These are phyloP conservation scores for Ephialtes manifestator DNA, from an alignment of 2,888 invertebrate genomes.

Conservation along the genomic window DNA sequence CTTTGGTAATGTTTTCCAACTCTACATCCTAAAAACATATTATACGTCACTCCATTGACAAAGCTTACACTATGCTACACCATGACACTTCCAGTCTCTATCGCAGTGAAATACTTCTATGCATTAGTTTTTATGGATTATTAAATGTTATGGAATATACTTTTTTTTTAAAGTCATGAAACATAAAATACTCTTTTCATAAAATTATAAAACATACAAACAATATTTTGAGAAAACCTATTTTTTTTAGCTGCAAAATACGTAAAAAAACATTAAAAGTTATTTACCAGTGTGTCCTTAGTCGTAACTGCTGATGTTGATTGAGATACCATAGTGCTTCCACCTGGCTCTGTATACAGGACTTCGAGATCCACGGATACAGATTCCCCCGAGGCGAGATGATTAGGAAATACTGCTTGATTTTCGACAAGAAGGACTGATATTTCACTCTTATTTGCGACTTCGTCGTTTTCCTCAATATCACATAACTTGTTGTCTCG, in stretches of 20 bases:
- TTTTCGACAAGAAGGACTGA: background rate
- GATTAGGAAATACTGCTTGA: background rate
- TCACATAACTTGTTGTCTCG: slow-evolving; percentile 12
- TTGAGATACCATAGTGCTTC: background rate
- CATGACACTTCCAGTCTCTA: too few species aligned
- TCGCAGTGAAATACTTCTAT: too few species aligned
- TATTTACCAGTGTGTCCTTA: background rate
- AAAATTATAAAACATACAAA: background rate
- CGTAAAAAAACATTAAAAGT: background rate
- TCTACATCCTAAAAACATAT: background rate
- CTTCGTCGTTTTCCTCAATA: slow-evolving; percentile 15
- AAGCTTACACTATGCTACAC: too few species aligned
- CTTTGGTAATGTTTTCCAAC: background rate
- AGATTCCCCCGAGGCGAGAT: slow-evolving; percentile 7
- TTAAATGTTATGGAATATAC: too few species aligned
- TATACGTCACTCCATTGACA: background rate
- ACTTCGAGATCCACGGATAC: slow-evolving; percentile 13
- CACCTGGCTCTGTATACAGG: slow-evolving; percentile 13
- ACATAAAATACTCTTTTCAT: background rate
- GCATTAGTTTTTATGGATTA: too few species aligned
- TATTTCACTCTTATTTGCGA: background rate
- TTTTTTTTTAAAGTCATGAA: too few species aligned
- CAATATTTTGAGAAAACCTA: background rate
- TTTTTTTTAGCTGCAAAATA: background rate
- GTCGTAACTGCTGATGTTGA: background rate